Conservation (phyloP, 2,888 invertebrate genomes). For the Dasysyrphus tricinctus region DNA sequence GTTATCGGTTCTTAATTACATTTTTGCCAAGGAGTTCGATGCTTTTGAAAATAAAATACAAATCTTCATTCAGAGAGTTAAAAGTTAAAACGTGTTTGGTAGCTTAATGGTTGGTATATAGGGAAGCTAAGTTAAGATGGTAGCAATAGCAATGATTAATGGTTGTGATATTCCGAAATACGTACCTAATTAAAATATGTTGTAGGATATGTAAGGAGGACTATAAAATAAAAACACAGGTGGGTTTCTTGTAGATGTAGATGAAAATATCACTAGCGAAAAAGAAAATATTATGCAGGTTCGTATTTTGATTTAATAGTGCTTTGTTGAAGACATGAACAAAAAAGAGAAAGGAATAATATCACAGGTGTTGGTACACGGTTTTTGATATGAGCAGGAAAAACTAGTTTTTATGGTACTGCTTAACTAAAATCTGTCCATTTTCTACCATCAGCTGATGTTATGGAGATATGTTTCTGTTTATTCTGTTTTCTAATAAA, state of each 20-base stretch:
- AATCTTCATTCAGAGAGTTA: slow-evolving; percentile 10
- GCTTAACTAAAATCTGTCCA: too few species aligned
- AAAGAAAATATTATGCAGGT: background rate
- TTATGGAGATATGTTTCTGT: too few species aligned
- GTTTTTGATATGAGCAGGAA: too few species aligned
- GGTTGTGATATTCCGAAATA: background rate
- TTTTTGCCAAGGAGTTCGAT: slow-evolving; percentile 30
- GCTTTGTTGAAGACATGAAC: background rate
- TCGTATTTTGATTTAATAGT: background rate
- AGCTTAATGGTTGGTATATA: background rate
- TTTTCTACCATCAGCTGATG: too few species aligned
- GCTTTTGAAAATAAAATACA: slow-evolving; percentile 8
- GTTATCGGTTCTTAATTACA: slow-evolving; percentile 51
- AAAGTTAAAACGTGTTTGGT: slow-evolving; percentile 9
- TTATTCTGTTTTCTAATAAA: too few species aligned
- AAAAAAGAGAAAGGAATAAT: background rate
- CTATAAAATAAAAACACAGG: background rate
- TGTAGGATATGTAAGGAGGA: background rate
- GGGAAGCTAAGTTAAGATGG: slow-evolving; percentile 6
- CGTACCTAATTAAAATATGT: slow-evolving; percentile 3
- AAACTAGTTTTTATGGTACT: too few species aligned
- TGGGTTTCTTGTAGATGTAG: background rate
- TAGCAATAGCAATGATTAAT: slow-evolving; percentile 30
- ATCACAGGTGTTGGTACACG: too few species aligned
- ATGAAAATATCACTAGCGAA: background rate